A percentile compares a stretch with the other conserved stretches of the same genome.
Evolutionary conservation across 2,113 vertebrate genomes (phyloP).

Genomic region (Scortum barcoo): DNA sequence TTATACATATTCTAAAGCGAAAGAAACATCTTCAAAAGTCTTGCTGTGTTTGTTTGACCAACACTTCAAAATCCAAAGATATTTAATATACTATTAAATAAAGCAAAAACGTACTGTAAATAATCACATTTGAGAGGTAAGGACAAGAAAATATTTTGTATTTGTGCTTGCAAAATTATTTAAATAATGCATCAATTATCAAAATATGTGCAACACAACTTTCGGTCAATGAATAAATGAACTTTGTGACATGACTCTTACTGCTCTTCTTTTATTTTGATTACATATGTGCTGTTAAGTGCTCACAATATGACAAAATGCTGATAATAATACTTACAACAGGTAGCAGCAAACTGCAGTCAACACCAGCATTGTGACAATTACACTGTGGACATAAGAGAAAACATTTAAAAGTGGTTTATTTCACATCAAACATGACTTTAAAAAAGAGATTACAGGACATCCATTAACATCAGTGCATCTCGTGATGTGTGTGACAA

Average conservation of each 20-base stretch:
- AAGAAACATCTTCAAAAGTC: neutral
- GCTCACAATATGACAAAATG: neutral
- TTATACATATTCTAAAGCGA: neutral
- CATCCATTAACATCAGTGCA: neutral
- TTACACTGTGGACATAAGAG: constrained; percentile 86
- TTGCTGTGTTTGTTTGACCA: neutral
- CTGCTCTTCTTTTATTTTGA: neutral
- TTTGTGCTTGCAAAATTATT: neutral
- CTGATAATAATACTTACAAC: constrained; percentile 91
- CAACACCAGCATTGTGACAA: constrained; percentile 96
- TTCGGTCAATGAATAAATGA: neutral
- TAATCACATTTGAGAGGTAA: neutral
- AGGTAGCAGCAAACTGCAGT: constrained; percentile 97
- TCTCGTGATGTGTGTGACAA: constrained; percentile 54
- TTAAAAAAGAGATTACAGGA: neutral
- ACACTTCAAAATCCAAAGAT: neutral
- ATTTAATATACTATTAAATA: neutral
- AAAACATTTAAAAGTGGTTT: neutral
- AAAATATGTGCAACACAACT: neutral
- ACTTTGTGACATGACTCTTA: neutral
- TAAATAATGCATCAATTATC: neutral
- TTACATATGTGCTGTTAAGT: neutral
- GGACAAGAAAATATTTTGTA: neutral
- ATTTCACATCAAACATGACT: neutral
- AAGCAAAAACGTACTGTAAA: neutral